A percentile compares a stretch with the other conserved stretches of the same genome.
Conservation (phyloP, 2,797 vertebrate genomes). For the Squalus acanthias region DNA sequence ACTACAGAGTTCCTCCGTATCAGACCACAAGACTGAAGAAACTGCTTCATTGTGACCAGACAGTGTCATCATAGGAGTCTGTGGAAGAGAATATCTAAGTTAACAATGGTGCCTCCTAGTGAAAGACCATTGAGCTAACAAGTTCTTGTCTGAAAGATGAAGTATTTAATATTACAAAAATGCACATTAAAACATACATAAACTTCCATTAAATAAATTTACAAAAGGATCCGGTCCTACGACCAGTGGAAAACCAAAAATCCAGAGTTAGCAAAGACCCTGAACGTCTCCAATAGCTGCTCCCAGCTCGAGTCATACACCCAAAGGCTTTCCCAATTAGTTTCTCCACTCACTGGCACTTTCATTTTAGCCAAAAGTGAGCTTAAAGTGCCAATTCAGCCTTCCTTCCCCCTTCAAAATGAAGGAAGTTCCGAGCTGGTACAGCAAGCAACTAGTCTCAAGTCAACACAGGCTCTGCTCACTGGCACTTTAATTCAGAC, state of each 20-base stretch:
- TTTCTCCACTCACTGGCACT: neutral
- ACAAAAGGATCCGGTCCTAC: neutral
- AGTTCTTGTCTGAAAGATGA: neutral
- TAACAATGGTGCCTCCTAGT: neutral
- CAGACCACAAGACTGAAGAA: conserved; percentile 86
- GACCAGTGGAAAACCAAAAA: neutral
- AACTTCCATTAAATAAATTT: neutral
- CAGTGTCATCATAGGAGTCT: conserved; percentile 89
- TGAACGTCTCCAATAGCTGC: neutral
- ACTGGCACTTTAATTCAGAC: neutral
- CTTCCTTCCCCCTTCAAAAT: neutral
- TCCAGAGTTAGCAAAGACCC: no score
- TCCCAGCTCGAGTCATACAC: neutral
- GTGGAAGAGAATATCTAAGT: conserved; percentile 38
- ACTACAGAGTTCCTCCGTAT: conserved; percentile 84
- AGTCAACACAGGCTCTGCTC: neutral
- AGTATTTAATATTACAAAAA: neutral
- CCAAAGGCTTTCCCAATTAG: neutral
- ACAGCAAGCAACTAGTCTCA: neutral
- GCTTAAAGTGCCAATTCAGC: neutral
- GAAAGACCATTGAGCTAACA: neutral
- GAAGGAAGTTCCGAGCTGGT: neutral
- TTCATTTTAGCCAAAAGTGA: neutral
- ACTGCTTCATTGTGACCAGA: conserved; percentile 89
- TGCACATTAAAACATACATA: neutral